phyloP scores from a whole-genome alignment of 2,797 vertebrate species.

The Sebastes dallii region DNA sequence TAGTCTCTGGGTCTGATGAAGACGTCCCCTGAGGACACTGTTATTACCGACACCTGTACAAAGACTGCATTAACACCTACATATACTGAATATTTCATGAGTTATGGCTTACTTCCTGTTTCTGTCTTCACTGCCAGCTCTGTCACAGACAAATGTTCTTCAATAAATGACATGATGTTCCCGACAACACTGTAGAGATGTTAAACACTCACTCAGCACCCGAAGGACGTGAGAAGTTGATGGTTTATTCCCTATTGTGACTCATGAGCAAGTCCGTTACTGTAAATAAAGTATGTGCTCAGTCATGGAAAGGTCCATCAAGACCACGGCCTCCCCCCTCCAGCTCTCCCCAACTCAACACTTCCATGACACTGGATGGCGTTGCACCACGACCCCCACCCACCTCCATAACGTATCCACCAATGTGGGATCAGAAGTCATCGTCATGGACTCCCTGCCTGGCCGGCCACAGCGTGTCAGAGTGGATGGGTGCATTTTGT shows the following conservation, averaged over 20 bases:
- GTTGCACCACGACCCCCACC: too few species aligned
- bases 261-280: not conserved
- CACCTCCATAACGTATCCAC: too few species aligned
- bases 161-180: conserved; percentile 17
- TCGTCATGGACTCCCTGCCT: too few species aligned
- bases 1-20: not conserved
- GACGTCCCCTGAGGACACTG: not conserved
- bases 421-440: too few species aligned
- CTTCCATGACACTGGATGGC: too few species aligned
- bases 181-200: not conserved
- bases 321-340: not conserved
- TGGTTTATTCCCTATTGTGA: not conserved
- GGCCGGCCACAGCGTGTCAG: too few species aligned
- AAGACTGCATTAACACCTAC: not conserved
- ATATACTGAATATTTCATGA: not conserved
- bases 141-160: conserved; percentile 25
- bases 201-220: not conserved
- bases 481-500: too few species aligned
- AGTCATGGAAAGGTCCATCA: not conserved
- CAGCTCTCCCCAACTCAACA: not conserved
- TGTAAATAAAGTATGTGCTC: not conserved
- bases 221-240: not conserved
- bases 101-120: conserved; percentile 24
- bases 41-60: not conserved
- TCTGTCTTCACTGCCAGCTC: not conserved